Evolutionary conservation across 2,797 vertebrate genomes (phyloP), one percentile per base, ranked within the genome.

Genomic region (Protosalanx chinensis): DNA sequence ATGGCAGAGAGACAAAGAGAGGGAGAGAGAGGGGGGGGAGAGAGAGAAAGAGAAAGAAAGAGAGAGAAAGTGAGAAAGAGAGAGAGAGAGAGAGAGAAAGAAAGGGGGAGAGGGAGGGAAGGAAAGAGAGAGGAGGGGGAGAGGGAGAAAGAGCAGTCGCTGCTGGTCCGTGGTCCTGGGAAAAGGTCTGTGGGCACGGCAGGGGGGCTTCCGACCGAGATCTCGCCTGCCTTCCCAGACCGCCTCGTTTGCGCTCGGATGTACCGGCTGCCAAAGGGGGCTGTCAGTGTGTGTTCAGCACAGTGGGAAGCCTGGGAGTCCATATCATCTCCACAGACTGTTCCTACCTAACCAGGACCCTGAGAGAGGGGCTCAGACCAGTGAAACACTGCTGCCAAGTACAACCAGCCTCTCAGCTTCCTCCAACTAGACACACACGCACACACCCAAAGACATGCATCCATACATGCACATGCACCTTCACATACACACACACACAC

Each of bases 261-360:
- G 85, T 91, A 86, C 82, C 49, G 72, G 82, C 89, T 91, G 88
- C 90, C 90, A 92, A 91, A 91, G 82, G 85, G 88, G 89, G 88
- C 86, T 80, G 77, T 86, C 83, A 86, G 84, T 89, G 88, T 91
- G 88, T 77, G 84, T 88, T 88, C 83, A 63, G 78, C 88, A 79
- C 90, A 90, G 88, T 77, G 73, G 83, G 87, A 87, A 79, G 86
- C 84, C 85, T 83, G 82, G 83, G 90, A 88, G 90, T 89, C 88
- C 88, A 87, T 91, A 91, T 92, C 89, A 87, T 90, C 90, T 92
- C 89, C 80, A 85, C 88, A 90, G 88, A 87, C 87, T 88, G 86
- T 88, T 87, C 84, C 86, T 87, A 90, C 71, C 88, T 87, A 84
- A 82, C 86, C 88, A 3, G 4, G 18, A 16, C 15, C 51, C 18